These are phyloP conservation scores for Moxostoma hubbsi DNA, from an alignment of 2,797 vertebrate species.

Conservation along the genomic window DNA sequence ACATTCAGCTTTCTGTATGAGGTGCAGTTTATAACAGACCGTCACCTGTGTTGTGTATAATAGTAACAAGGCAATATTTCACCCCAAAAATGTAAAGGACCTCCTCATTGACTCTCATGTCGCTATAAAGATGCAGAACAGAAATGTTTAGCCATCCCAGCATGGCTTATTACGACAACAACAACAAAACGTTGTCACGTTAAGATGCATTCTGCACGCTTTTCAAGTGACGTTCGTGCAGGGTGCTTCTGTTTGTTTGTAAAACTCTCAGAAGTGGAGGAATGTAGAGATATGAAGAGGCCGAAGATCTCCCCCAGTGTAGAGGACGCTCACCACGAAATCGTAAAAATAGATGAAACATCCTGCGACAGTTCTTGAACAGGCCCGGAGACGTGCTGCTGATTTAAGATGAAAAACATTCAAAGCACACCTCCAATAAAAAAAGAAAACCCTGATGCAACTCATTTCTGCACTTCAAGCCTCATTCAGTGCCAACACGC, in stretches of 20 bases:
- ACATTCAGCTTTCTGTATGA: too few species aligned
- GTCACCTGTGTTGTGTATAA: too few species aligned
- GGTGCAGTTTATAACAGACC: background rate
- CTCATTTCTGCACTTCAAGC: slow-evolving; percentile 60
- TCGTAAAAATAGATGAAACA: slow-evolving; percentile 56
- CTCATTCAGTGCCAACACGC: slow-evolving; percentile 36
- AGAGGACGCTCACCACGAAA: slow-evolving; percentile 45
- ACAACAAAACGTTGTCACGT: background rate
- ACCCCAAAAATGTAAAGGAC: too few species aligned
- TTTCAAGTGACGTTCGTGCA: slow-evolving; percentile 10
- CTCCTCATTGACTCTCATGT: too few species aligned
- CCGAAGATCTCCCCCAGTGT: slow-evolving; percentile 35
- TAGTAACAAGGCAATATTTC: too few species aligned
- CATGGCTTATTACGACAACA: background rate
- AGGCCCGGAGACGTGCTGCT: slow-evolving; percentile 50
- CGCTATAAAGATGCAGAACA: background rate
- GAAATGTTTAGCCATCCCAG: slow-evolving; percentile 24
- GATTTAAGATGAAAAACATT: slow-evolving; percentile 51
- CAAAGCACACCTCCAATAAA: slow-evolving; percentile 44
- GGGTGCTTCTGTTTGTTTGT: slow-evolving; percentile 1
- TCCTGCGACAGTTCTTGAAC: slow-evolving; percentile 60
- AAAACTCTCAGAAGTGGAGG: background rate
- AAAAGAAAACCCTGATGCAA: slow-evolving; percentile 31
- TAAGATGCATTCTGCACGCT: slow-evolving; percentile 18
- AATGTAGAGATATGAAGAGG: slow-evolving; percentile 20